phyloP scores from a whole-genome alignment of 2,888 invertebrate species.

The Drosophila leonis region DNA sequence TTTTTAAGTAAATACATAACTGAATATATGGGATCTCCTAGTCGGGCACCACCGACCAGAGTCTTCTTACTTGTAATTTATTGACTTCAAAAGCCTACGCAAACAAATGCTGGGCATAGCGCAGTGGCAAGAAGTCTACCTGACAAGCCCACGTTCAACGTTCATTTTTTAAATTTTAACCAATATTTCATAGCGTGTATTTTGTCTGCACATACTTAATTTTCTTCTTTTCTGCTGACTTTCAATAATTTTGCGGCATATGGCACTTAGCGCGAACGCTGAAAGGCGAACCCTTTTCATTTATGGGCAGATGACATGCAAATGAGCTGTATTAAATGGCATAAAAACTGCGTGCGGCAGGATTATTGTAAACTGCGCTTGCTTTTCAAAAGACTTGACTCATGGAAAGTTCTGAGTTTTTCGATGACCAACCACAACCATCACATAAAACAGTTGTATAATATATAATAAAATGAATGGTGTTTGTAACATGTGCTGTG shows the following conservation, averaged over 20 bases:
- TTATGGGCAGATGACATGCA: slow-evolving; percentile 38
- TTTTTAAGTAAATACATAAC: too few species aligned
- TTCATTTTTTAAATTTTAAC: background rate
- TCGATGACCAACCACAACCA: slow-evolving; percentile 5
- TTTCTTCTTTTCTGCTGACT: slow-evolving; percentile 15
- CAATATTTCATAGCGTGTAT: background rate
- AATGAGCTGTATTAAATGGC: slow-evolving; percentile 18
- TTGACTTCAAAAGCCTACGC: background rate
- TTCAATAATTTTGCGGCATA: slow-evolving; percentile 27
- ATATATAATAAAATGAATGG: background rate
- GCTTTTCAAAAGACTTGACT: background rate
- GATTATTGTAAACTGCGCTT: background rate
- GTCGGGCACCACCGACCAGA: too few species aligned
- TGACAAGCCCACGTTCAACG: background rate
- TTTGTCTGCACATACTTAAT: background rate
- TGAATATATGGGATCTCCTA: too few species aligned
- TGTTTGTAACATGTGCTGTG: background rate
- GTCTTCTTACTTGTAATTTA: too few species aligned
- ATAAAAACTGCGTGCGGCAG: background rate
- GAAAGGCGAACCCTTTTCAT: slow-evolving; percentile 30
- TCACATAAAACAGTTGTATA: slow-evolving; percentile 1
- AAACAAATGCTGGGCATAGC: too few species aligned
- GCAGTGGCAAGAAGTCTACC: too few species aligned
- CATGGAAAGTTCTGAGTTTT: slow-evolving; percentile 17
- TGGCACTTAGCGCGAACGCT: slow-evolving; percentile 30